phyloP scores from a whole-genome alignment of 92 coral and sea anemone species.

The Chrysogorgia sp. region DNA sequence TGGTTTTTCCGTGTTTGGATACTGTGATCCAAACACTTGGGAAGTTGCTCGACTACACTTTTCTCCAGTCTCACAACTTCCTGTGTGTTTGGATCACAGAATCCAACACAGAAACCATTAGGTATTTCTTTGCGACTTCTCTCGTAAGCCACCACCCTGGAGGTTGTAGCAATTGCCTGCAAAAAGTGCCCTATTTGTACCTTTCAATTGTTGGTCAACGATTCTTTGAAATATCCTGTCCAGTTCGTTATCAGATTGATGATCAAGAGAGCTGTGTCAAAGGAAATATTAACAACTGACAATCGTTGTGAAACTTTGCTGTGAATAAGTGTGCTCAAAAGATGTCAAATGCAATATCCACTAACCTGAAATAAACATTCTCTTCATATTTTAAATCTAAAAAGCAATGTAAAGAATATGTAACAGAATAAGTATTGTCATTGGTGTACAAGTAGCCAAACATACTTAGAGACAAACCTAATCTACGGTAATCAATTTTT shows the following conservation, averaged over 20 bases:
- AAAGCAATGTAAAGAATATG: conserved; percentile 4
- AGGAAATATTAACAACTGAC: background rate
- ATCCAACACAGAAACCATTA: no score
- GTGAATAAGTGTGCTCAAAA: no score
- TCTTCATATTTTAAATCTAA: conserved; percentile 84
- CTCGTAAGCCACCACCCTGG: no score
- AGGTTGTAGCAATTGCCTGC: no score
- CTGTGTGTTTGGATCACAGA: no score
- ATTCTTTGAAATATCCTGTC: conserved; percentile 83
- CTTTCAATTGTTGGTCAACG: conserved; percentile 72
- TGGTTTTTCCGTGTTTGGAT: no score
- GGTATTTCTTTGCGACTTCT: no score
- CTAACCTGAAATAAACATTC: conserved; percentile 90
- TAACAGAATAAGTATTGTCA: background rate
- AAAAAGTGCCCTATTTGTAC: conserved; percentile 34
- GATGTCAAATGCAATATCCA: background rate
- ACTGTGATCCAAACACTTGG: no score
- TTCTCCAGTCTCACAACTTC: no score
- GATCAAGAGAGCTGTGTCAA: conserved; percentile 62
- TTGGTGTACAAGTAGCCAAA: background rate
- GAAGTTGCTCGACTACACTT: no score
- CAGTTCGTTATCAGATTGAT: conserved; percentile 63
- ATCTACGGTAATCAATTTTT: conserved; percentile 85
- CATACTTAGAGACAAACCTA: conserved; percentile 60
- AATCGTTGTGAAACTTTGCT: no score